Percentiles rank a stretch among this genome's conserved stretches.
phyloP scores from a whole-genome alignment of 2,113 vertebrate species.

The Lagopus muta region DNA sequence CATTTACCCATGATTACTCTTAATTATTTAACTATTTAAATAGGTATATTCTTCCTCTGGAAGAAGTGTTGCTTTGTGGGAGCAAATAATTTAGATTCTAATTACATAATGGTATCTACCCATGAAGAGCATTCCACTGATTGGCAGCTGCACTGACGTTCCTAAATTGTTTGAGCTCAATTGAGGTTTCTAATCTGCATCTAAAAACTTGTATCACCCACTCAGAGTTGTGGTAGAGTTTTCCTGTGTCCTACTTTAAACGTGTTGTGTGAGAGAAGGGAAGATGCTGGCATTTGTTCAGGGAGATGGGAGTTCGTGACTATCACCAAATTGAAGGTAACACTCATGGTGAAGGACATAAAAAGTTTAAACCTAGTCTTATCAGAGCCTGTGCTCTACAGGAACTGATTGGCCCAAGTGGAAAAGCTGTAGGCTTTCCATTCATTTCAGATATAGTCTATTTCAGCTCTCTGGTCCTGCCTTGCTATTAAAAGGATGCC shows the following conservation, averaged over 20 bases:
- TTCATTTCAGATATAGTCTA: background rate
- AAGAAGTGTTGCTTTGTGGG: background rate
- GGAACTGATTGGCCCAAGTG: background rate
- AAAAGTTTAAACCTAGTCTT: background rate
- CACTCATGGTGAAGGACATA: rapidly evolving
- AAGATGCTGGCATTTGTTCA: rapidly evolving
- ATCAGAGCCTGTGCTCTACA: background rate
- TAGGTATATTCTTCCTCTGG: background rate
- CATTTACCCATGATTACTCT: background rate
- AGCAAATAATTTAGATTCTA: background rate
- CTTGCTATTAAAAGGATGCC: rapidly evolving
- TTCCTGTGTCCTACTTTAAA: background rate
- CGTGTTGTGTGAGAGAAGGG: background rate
- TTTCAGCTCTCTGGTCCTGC: background rate
- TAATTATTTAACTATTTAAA: background rate
- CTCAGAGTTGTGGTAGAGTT: background rate
- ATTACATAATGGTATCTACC: background rate
- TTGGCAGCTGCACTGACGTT: rapidly evolving
- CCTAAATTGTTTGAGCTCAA: background rate
- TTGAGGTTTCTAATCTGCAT: background rate
- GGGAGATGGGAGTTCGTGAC: background rate
- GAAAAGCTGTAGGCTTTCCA: background rate
- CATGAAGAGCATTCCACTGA: background rate
- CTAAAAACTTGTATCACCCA: background rate
- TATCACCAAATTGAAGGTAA: background rate